These are phyloP conservation scores for Rhodinocichla rosea DNA, from an alignment of 2,113 vertebrate species.

Conservation along the genomic window DNA sequence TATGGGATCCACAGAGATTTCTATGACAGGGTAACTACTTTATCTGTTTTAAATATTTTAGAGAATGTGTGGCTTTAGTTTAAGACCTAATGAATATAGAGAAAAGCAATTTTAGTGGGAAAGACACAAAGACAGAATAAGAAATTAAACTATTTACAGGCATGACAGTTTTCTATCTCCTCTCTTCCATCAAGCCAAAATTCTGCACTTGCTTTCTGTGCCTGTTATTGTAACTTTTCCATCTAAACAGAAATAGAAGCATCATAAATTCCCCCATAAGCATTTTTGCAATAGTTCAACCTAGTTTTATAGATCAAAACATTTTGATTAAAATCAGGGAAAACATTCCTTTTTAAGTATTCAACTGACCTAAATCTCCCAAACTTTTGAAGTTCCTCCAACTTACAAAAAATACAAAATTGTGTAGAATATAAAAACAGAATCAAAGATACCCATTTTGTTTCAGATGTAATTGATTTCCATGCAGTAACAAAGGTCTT, in stretches of 20 bases:
- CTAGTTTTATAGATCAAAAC: conserved; percentile 22
- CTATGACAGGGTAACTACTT: not conserved
- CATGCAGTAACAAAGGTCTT: not conserved
- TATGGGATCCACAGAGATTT: not conserved
- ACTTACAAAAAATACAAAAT: not conserved
- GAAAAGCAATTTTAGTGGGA: not conserved
- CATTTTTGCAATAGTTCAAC: not conserved
- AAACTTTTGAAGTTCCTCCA: conserved; percentile 6
- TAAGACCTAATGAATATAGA: not conserved
- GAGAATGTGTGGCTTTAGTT: not conserved
- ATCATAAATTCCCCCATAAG: not conserved
- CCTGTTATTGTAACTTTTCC: not conserved
- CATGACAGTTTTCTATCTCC: not conserved
- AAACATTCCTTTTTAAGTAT: not conserved
- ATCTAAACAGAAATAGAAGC: not conserved
- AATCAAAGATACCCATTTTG: not conserved
- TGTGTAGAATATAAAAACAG: not conserved
- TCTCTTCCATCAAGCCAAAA: not conserved
- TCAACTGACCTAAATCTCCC: conserved; percentile 23
- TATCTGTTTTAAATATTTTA: not conserved
- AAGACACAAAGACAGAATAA: not conserved
- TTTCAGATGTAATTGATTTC: conserved; percentile 7
- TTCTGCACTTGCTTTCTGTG: not conserved
- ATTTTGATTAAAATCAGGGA: conserved; percentile 6
- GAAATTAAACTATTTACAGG: not conserved